These are phyloP conservation scores for Pogonomyrmex barbatus DNA, from an alignment of 1,140 invertebrate species.

Conservation along the genomic window DNA sequence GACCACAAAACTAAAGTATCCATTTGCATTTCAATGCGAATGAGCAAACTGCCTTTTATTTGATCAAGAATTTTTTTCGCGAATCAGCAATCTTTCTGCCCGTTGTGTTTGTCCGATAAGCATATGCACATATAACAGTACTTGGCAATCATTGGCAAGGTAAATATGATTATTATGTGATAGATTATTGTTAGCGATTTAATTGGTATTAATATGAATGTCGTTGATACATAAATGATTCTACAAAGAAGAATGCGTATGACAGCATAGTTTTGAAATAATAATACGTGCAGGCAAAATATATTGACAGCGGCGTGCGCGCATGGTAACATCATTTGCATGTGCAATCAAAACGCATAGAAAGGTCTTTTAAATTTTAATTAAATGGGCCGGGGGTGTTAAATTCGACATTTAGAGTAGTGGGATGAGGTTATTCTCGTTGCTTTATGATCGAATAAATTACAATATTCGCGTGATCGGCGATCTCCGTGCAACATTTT, in stretches of 20 bases:
- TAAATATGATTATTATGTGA: background rate
- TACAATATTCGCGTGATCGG: background rate
- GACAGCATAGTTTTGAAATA: constrained; percentile 32
- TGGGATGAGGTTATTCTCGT: background rate
- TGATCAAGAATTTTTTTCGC: constrained; percentile 16
- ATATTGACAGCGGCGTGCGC: constrained; percentile 28
- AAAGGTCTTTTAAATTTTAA: constrained; percentile 42
- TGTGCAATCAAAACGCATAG: constrained; percentile 17
- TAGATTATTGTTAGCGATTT: constrained; percentile 13
- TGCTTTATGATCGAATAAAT: constrained; percentile 30
- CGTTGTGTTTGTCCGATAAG: background rate
- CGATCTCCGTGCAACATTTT: background rate
- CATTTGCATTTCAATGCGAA: constrained; percentile 41
- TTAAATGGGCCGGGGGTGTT: background rate
- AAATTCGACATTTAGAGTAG: constrained; percentile 24
- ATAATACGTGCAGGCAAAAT: background rate
- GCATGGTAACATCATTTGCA: constrained; percentile 3
- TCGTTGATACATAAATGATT: background rate
- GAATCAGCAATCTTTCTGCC: background rate
- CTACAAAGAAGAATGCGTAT: constrained; percentile 2
- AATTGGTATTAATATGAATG: constrained; percentile 20
- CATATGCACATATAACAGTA: background rate
- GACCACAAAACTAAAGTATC: constrained; percentile 26
- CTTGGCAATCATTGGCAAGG: background rate
- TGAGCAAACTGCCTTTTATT: constrained; percentile 10